These are phyloP conservation scores for Stigmatopora nigra DNA, from an alignment of 2,113 vertebrate genomes.

Conservation along the genomic window DNA sequence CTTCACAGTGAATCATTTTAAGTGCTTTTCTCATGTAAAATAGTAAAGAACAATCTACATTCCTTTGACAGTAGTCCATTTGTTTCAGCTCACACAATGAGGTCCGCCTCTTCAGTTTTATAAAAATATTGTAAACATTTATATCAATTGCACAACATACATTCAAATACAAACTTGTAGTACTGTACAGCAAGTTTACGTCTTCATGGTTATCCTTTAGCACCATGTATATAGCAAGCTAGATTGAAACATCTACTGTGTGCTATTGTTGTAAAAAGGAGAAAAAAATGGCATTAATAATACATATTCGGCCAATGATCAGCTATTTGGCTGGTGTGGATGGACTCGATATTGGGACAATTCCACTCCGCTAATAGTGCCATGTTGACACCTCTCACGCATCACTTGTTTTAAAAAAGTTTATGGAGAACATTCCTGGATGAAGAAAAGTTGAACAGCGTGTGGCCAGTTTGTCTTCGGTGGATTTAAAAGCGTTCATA, in stretches of 20 bases:
- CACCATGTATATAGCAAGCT: constrained; percentile 64
- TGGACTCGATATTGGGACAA: constrained; percentile 7
- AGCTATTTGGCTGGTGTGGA: constrained; percentile 8
- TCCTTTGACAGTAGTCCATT: constrained; percentile 34
- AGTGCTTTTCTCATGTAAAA: constrained; percentile 60
- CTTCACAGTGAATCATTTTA: constrained; percentile 65
- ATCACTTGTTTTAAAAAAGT: constrained; percentile 25
- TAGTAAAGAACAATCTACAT: constrained; percentile 42
- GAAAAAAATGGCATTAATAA: constrained; percentile 35
- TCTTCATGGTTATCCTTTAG: constrained; percentile 62
- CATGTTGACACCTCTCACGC: constrained; percentile 15
- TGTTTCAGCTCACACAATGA: constrained; percentile 46
- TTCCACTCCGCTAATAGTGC: constrained; percentile 16
- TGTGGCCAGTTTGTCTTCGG: constrained; percentile 15
- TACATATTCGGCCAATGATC: constrained; percentile 29
- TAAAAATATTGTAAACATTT: constrained; percentile 74
- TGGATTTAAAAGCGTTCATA: constrained; percentile 3
- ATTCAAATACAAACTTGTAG: constrained; percentile 73
- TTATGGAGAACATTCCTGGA: constrained; percentile 51
- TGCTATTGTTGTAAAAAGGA: constrained; percentile 39
- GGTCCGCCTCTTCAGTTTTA: constrained; percentile 56
- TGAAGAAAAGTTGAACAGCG: constrained; percentile 45
- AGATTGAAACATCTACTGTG: constrained; percentile 49
- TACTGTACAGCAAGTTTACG: constrained; percentile 64
- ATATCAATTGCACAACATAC: constrained; percentile 75